Base-by-base conservation (phyloP, 2,888 invertebrate genomes). In the Omphaloscelis lunosa region DNA sequence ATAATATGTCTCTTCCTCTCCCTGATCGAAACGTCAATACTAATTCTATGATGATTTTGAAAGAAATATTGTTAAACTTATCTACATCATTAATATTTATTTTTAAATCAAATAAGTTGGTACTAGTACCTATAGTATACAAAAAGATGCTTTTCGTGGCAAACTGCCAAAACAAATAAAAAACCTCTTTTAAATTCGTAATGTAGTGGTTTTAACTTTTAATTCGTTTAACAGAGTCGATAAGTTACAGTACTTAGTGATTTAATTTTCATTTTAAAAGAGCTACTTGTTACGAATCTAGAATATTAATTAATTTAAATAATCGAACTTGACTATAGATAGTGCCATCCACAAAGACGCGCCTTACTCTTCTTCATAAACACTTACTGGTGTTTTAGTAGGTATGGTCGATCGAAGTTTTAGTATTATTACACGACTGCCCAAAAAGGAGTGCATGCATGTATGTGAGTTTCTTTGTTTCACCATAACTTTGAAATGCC, bases 221-320 rank as follows among this genome's bases (percentile, higher is more conserved):
- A n/a, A 70, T 71, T 79, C 29, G 12, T 70, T 53, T 27, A 29
- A 58, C 62, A 56, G 56, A 29, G 7, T 23, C 45, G 4, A 29
- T n/a, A 66, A 59, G 17, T 59, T 79, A 70, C 23, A n/a, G 23
- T 23, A 51, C 51, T 51, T 23, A 23, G 45, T 34, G 45, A 17
- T 77, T 77, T 67, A 62, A 65, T 65, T n/a, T 27, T 23, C 45
- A 67, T 48, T 56, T 41, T 9, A 67, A 53, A 70, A 51, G 6
- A 41, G 4, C 12, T 45, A 20, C 65, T 48, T 29, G 48, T 29
- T 62, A 17, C 48, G 48, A 20, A 8, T 27, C 12, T 20, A 29
- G 80, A 80, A 80, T 48, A 67, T 15, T 5, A 29, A 23, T 29
- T 45, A 11, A 45, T 27, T 66, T 29, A 23, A 66, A 27, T 20